These are phyloP conservation scores for Origma solitaria DNA, from an alignment of 2,113 vertebrate species.

Conservation along the genomic window DNA sequence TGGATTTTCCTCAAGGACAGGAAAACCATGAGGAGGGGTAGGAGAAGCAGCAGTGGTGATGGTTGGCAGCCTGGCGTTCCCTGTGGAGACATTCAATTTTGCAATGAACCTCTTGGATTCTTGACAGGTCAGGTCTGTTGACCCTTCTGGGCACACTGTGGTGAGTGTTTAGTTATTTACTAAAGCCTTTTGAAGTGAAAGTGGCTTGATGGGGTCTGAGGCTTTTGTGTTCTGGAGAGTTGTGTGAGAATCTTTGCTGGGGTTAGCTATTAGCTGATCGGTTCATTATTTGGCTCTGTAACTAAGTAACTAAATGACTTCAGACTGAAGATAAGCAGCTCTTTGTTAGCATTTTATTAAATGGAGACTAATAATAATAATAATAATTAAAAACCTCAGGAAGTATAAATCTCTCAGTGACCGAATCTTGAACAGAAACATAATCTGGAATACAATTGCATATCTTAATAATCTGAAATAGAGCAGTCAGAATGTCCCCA, in stretches of 20 bases:
- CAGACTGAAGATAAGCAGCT: slow-evolving; percentile 49
- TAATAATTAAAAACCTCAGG: not conserved
- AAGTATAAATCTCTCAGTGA: not conserved
- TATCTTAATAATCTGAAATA: not conserved
- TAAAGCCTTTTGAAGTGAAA: slow-evolving; percentile 54
- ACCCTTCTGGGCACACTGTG: slow-evolving; percentile 31
- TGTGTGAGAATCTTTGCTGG: slow-evolving; percentile 56
- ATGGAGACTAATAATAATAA: not conserved
- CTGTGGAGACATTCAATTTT: not conserved
- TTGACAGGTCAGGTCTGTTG: slow-evolving; percentile 22
- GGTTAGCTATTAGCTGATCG: slow-evolving; percentile 50
- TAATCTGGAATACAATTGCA: not conserved
- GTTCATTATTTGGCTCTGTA: slow-evolving; percentile 60
- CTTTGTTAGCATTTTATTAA: slow-evolving; percentile 50
- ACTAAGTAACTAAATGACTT: slow-evolving; percentile 58
- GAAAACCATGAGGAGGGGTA: not conserved
- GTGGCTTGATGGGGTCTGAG: slow-evolving; percentile 33
- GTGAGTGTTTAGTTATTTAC: slow-evolving; percentile 56
- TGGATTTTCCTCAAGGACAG: not conserved
- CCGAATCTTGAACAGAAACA: not conserved
- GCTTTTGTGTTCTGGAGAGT: slow-evolving; percentile 25
- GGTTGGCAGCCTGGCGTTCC: not conserved
- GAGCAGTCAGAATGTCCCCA: not conserved
- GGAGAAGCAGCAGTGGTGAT: not conserved
- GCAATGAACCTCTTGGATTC: slow-evolving; percentile 15